Base-by-base conservation (phyloP, 2,797 vertebrate species). In the Cichlasoma orientale region DNA sequence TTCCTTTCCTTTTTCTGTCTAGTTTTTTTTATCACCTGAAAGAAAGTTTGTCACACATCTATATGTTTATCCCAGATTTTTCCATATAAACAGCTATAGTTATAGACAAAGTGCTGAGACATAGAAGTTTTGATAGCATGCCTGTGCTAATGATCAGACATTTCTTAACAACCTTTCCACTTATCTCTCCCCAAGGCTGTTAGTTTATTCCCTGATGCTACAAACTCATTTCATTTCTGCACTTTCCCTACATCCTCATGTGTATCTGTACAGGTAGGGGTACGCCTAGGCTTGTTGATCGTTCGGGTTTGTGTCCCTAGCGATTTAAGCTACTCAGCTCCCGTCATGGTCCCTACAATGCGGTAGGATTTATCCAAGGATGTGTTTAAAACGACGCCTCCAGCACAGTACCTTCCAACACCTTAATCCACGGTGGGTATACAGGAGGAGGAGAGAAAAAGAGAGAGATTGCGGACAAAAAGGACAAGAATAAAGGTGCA, bases 281-380 rank as follows among this genome's bases (percentile, higher is more conserved):
- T 74, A 31, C 11, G 23, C 31, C 27, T 29, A 56, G 8, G 58
- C 81, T 68, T 82, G 63, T 78, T 83, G 74, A 63, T 74, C 69
- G 58, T 82, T 47, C 58, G 76, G n/a, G 6, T 77, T 58, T 72
- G 27, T 83, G 56, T 88, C 81, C 85, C 55, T 2, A 0, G 75
- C 78, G 90, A 86, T 91, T 89, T 86, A 86, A 86, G 91, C 82
- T 86, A 53, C 80, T 89, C 79, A 47, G 84, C 56, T 69, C 53
- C 50, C 23, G 80, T 88, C 87, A 89, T 76, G 81, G 72, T 82
- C 77, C 66, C 81, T 50, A 77, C 78, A 71, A 74, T 59, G 81
- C 74, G 74, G 90, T 77, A 77, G 85, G 83, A 90, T 93, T 93
- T 90, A 82, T 89, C 80, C 52, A 79, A 87, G 85, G 80, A 77